Evolutionary conservation across 2,888 invertebrate genomes (phyloP), one percentile per base, ranked within the genome.

Genomic region (Drosophila demipolita): DNA sequence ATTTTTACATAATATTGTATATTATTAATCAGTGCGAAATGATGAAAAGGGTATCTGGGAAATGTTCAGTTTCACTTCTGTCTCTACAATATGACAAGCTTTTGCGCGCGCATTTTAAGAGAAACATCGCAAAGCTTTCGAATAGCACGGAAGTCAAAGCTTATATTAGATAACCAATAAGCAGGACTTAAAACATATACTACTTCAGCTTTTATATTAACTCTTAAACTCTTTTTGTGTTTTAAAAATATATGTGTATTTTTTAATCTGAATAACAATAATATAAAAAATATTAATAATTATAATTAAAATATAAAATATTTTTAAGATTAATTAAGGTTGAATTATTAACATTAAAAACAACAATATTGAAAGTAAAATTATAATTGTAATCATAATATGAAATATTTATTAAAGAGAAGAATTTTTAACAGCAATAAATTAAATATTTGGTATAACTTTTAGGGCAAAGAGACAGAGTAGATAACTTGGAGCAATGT

Each of bases 51-150:
- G 57, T 57, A 57, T 57, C 2, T 3, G 29, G 9, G 6, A 2
- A 2, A 6, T 7, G 9, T 9, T 32, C 15, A 9, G 4, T 17
- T 32, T 15, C 17, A 5, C 15, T 32, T 57, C 15, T 57, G 15
- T 32, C 20, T 15, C n/a, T 15, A 20, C 45, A 45, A 45, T 20
- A 20, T 20, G 57, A 57, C 40, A 40, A 40, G 32, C 15, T 32
- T 29, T 57, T 57, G 57, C 57, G 57, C 57, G 57, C 57, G 57
- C 57, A 57, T 57, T 40, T 55, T 32, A 5, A 32, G 26, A 8
- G 38, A 55, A n/a, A 29, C 54, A 2, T 32, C 15, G 9, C 3
- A 32, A 57, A 42, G 29, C 40, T 57, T 57, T 42, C 20, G 32
- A 42, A 40, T 29, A 29, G 12, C 15, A 57, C 9, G n/a, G 17